Evolutionary conservation across 2,888 invertebrate genomes (phyloP).

Genomic region (Lycia hirtaria): DNA sequence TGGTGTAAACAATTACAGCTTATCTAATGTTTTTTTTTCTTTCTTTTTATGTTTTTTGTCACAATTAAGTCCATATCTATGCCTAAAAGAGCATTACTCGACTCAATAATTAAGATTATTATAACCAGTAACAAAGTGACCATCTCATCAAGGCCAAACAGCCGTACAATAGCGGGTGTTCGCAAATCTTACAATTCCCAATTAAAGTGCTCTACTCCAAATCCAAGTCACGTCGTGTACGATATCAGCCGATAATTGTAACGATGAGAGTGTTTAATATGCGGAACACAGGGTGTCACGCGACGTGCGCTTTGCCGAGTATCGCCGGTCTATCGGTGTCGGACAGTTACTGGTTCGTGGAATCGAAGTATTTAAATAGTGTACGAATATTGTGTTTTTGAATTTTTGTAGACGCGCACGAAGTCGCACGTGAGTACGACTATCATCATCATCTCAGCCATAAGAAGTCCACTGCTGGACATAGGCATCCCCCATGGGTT

Average conservation of each 20-base stretch:
- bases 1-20: too few relatives aligned
- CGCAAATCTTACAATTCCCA: slow-evolving; percentile 16
- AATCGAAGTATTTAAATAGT: slow-evolving; percentile 24
- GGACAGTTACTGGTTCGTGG: slow-evolving; percentile 33
- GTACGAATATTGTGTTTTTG: neutral
- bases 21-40: too few relatives aligned
- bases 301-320: slow-evolving; percentile 27
- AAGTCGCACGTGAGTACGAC: too few relatives aligned
- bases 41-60: too few relatives aligned
- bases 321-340: slow-evolving; percentile 24
- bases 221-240: slow-evolving; percentile 27
- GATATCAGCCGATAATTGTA: slow-evolving; percentile 34
- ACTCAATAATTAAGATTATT: too few relatives aligned
- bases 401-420: neutral
- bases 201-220: slow-evolving; percentile 22
- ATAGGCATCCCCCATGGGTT: too few relatives aligned
- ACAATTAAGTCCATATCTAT: too few relatives aligned
- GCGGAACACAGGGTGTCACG: slow-evolving; percentile 25
- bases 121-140: too few relatives aligned
- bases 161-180: slow-evolving; percentile 11
- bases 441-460: too few relatives aligned
- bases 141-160: neutral
- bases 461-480: too few relatives aligned
- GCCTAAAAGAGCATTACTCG: too few relatives aligned
- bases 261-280: slow-evolving; percentile 32